Evolutionary conservation across 2,888 invertebrate genomes (phyloP).

Genomic region (Noctua comes): DNA sequence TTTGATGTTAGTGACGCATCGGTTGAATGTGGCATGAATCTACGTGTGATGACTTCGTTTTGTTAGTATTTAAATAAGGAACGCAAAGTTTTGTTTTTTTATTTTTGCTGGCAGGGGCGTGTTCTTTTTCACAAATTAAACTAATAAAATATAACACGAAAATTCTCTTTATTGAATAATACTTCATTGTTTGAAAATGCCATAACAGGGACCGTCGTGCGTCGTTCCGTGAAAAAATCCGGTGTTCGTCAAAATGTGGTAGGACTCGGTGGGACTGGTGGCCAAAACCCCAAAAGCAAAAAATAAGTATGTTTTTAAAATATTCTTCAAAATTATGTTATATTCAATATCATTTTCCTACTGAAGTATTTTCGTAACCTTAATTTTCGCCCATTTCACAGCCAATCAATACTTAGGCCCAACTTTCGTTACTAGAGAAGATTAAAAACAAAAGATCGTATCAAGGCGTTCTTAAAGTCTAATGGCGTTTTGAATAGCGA

Average conservation of each 20-base stretch:
- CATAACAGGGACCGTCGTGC: background rate
- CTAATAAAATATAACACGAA: background rate
- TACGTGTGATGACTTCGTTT: background rate
- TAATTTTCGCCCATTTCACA: constrained; percentile 31
- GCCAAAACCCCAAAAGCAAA: background rate
- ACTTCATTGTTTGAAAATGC: background rate
- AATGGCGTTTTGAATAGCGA: constrained; percentile 74
- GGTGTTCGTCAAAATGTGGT: too few species aligned
- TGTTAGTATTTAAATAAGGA: background rate
- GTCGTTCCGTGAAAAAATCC: background rate
- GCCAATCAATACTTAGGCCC: constrained; percentile 59
- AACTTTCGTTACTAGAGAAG: constrained; percentile 56
- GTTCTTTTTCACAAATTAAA: background rate
- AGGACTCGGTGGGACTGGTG: background rate
- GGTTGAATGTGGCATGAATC: too few species aligned
- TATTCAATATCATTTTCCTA: background rate
- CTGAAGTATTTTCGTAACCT: constrained; percentile 21
- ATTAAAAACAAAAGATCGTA: constrained; percentile 67
- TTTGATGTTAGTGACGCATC: background rate
- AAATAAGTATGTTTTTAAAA: background rate
- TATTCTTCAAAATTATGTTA: background rate
- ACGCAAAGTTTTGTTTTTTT: background rate
- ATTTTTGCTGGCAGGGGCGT: background rate
- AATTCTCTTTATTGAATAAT: background rate
- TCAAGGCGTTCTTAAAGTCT: constrained; percentile 64